Base-by-base conservation (phyloP, 2,888 invertebrate genomes). In the Agrilus mali region DNA sequence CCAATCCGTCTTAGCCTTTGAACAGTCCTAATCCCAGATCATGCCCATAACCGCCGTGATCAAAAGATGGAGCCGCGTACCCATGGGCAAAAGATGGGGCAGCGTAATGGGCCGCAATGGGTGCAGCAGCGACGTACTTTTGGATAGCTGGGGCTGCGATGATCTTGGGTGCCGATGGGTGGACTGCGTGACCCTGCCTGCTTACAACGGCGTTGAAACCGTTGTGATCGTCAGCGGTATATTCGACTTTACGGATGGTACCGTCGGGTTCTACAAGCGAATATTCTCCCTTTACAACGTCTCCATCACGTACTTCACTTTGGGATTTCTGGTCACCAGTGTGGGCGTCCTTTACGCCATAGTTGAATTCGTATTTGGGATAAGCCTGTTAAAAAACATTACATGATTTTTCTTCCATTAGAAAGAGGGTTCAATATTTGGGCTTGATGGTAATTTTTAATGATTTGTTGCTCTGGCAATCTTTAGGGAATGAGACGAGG, bases 351-450 rank as follows among this genome's bases (percentile, higher is more conserved):
- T 73, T 70, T 40, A 76, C 75, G 27, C 73, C 70, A 49, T 76
- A 75, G 55, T 74, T 72, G 55, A 73, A 75, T 56, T 73, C 71
- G 55, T 76, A 75, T 63, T 73, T 74, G 17, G 76, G 75, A 53
- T 75, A 74, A 1, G 71, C 61, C 64, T 64, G 42, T 36, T 53
- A 55, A 20, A 56, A 67, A 40, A 32, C 41, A 36, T n/a, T 46
- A 34, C 17, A 7, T 20, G 27, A 36, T 33, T 32, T 27, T 33
- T n/a, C n/a, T n/a, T n/a, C n/a, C n/a, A n/a, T n/a, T n/a, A n/a
- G n/a, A n/a, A n/a, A n/a, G n/a, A n/a, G n/a, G n/a, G n/a, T n/a
- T n/a, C n/a, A n/a, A n/a, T n/a, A n/a, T n/a, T n/a, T n/a, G n/a
- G n/a, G n/a, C n/a, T n/a, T n/a, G n/a, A n/a, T n/a, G n/a, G n/a